Base-by-base conservation (phyloP, 2,888 invertebrate species). In the Chrysolina haemoptera region DNA sequence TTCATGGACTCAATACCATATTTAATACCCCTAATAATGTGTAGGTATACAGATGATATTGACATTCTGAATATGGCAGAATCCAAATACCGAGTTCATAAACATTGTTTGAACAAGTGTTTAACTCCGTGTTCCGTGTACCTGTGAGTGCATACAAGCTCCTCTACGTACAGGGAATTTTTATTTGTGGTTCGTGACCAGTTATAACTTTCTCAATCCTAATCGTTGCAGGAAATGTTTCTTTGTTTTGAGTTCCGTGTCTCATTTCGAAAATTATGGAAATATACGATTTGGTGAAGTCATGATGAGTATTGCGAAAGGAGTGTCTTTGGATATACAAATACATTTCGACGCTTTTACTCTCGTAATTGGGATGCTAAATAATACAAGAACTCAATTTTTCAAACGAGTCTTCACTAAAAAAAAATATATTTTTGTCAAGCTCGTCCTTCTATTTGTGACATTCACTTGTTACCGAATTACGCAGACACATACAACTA, bases 61-160 rank as follows among this genome's bases (percentile, higher is more conserved):
- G 27, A 22, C 14, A 59, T 22, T 59, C 59, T 35, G 8, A n/a
- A 59, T 27, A 59, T 59, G 59, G n/a, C 59, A n/a, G 59, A 35
- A 59, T 1, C 35, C 27, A 9, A 27, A 27, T 59, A 59, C 53
- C 53, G 12, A 9, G n/a, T 16, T 3, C n/a, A 59, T 59, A 35
- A 59, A 59, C 59, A 59, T n/a, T 59, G 59, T 59, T 59, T 22
- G 27, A 27, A 59, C 59, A 59, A 59, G 35, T 27, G 35, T 35
- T 59, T 59, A 59, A 59, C 27, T 27, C 53, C 53, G 20, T 35
- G 59, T 59, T 59, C 12, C 35, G 10, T 59, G 50, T 27, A 27
- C 59, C 27, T 59, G n/a, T n/a, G 14, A 14, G 27, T 50, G n/a
- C 18, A 27, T 35, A 27, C 1, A 27, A 16, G n/a, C 50, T 50